Evolutionary conservation across 2,113 vertebrate genomes (phyloP).

Genomic region (Chloroceryle aenea): DNA sequence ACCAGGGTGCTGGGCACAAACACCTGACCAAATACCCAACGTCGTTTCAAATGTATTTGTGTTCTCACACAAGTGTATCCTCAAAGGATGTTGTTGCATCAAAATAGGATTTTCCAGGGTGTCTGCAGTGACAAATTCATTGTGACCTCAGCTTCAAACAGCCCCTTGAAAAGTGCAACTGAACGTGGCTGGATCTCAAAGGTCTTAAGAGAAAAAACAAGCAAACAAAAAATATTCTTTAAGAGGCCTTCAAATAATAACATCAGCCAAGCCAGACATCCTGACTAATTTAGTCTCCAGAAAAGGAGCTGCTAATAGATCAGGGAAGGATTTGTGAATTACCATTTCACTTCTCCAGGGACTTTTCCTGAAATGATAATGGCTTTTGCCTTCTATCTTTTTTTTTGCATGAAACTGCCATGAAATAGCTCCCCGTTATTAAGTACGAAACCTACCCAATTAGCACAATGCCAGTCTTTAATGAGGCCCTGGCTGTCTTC

Average conservation of each 20-base stretch:
- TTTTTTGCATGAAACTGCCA: background rate
- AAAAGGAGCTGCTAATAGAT: background rate
- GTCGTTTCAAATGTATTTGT: accelerated
- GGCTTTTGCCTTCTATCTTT: background rate
- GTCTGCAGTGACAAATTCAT: background rate
- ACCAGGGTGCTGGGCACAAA: accelerated
- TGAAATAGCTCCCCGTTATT: constrained; percentile 3
- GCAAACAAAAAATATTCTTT: background rate
- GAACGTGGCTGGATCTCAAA: background rate
- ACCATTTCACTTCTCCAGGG: constrained; percentile 18
- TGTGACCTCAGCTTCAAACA: background rate
- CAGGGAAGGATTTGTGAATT: constrained; percentile 24
- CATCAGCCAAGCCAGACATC: background rate
- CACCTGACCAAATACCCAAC: background rate
- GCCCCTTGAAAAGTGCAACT: background rate
- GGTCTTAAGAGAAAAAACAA: background rate
- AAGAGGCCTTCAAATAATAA: background rate
- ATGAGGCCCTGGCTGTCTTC: background rate
- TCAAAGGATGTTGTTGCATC: background rate
- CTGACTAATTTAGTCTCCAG: background rate
- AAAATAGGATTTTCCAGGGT: background rate
- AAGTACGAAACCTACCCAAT: constrained; percentile 32
- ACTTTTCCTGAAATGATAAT: constrained; percentile 10
- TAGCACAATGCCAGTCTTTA: constrained; percentile 7
- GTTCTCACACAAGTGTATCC: background rate